Percentiles rank a stretch among this genome's conserved stretches.
Evolutionary conservation across 2,797 vertebrate genomes (phyloP).

Genomic region (Coregonus ussuriensis): DNA sequence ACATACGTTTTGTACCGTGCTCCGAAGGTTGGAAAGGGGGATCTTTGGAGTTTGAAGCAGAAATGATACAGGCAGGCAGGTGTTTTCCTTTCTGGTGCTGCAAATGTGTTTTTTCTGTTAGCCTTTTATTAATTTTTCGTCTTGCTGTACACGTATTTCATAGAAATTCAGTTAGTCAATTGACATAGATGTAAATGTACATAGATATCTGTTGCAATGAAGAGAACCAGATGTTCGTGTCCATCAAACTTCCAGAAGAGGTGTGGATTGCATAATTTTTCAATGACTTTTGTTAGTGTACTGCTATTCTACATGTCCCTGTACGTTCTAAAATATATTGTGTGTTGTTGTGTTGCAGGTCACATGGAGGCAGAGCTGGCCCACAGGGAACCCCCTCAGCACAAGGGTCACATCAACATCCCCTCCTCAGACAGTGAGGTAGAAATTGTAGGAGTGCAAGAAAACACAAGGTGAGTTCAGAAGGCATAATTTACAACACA

Average conservation of each 20-base stretch:
- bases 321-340: constrained; percentile 11
- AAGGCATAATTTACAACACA: not conserved
- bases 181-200: not conserved
- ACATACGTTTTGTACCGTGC: not conserved
- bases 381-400: constrained; percentile 76
- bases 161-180: not conserved
- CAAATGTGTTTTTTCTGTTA: not conserved
- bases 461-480: constrained; percentile 85
- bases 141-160: not conserved
- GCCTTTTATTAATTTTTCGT: not conserved
- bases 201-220: not conserved
- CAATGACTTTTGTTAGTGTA: constrained; percentile 11
- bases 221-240: not conserved
- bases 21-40: too few species aligned
- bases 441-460: constrained; percentile 95
- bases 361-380: constrained; percentile 81
- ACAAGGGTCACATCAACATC: constrained; percentile 88
- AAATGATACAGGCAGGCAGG: not conserved
- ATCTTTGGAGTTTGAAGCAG: not conserved
- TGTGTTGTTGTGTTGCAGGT: constrained; percentile 76
- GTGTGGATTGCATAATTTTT: not conserved
- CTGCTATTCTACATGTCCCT: constrained; percentile 44
- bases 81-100: not conserved
- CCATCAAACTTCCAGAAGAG: not conserved
- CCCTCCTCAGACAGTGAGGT: constrained; percentile 95